phyloP scores from a whole-genome alignment of 53 echinoderm and acorn worm species.

The Crossaster papposus region DNA sequence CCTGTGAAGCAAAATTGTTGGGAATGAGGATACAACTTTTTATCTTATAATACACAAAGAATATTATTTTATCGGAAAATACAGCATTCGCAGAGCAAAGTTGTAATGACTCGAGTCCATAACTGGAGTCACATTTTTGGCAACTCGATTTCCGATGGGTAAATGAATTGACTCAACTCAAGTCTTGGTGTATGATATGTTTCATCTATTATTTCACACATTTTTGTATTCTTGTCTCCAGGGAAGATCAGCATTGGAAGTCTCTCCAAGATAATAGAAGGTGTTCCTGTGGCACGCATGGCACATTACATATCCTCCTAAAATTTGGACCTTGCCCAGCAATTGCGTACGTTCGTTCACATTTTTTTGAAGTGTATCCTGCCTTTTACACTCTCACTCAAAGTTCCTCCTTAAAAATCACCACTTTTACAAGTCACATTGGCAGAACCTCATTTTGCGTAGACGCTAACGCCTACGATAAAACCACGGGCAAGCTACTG shows the following conservation, averaged over 20 bases:
- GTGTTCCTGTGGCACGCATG: not conserved
- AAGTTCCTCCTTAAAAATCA: not conserved
- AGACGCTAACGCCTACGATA: not conserved
- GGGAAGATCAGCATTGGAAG: not conserved
- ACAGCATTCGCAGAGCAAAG: no score
- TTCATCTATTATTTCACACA: not conserved
- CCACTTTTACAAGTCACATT: conserved; percentile 6
- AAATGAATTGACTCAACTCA: no score
- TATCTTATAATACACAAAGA: no score
- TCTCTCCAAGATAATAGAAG: not conserved
- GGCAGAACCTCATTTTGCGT: conserved; percentile 36
- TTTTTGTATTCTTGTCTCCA: not conserved
- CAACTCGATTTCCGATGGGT: no score
- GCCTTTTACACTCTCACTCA: conserved; percentile 12
- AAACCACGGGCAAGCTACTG: conserved; percentile 1
- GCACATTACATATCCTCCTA: not conserved
- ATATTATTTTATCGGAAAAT: no score
- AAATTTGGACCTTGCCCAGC: not conserved
- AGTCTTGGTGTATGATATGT: not conserved
- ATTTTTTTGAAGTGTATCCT: conserved; percentile 14
- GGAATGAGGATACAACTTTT: no score
- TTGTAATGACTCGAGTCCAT: no score
- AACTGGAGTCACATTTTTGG: no score
- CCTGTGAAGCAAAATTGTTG: no score
- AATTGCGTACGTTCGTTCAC: not conserved